Evolutionary conservation across 2,888 invertebrate species (phyloP), one percentile per base, ranked within the genome.

Genomic region (Diplazon laetatorius): DNA sequence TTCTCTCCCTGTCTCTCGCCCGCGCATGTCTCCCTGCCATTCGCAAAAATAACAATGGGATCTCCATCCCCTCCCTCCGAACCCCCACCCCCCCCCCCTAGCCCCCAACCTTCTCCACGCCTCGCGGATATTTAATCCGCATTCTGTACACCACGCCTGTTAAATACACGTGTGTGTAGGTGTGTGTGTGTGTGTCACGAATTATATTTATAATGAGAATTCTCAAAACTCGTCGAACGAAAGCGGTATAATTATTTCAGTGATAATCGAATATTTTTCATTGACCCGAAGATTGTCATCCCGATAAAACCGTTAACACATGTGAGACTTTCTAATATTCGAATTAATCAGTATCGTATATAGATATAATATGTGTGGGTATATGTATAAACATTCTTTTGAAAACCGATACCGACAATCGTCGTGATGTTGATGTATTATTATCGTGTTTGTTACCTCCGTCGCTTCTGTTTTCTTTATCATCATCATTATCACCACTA

Each of bases 111-210:
- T n/a, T n/a, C n/a, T n/a, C n/a, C n/a, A n/a, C n/a, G n/a, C n/a
- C n/a, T n/a, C 66, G 52, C 52, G 37, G 71, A 66, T 71, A 76
- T 76, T 71, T 76, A 46, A 76, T 76, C 71, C 16, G 30, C 50
- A 35, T 18, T 25, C 69, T 35, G 50, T 55, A 48, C 57, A 57
- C 60, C 42, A 68, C 74, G 60, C 30, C 37, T 25, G 62, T 60
- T 52, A 69, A 46, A 44, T 57, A 68, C 42, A 68, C 44, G 20
- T 30, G 30, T 2, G 30, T 30, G 30, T 30, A 6, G 30, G 30
- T 30, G 30, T 30, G 62, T 55, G 37, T 57, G 66, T 50, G 68
- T 62, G 30, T 30, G 30, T 2, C 35, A 25, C 52, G 52, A 52
- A 30, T 14, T 52, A 22, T 30, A 25, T 52, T 25, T 52, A 52